Evolutionary conservation across 1,140 invertebrate species (phyloP), one percentile per base, ranked within the genome.

Genomic region (Sesamia nonagrioides): DNA sequence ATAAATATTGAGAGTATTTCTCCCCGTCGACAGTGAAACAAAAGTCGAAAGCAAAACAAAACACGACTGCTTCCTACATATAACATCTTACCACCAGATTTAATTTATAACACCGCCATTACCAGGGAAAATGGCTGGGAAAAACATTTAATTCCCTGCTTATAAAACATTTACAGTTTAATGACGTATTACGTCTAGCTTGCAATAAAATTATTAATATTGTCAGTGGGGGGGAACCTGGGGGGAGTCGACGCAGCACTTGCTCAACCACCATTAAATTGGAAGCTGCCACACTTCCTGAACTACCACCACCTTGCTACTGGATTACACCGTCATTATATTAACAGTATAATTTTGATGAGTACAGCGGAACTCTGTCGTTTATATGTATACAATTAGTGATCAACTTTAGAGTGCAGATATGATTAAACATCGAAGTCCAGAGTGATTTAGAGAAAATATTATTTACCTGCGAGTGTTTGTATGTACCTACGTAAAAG

Each of bases 241-340:
- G 56, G 82, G 83, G 82, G 84, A 81, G 80, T 63, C 85, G 84
- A 92, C 85, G 84, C 84, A 83, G 87, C 88, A 89, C 87, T 93
- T 94, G 91, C 83, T 86, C 91, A 94, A 89, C 91, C 89, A 93
- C 91, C 91, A 92, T 95, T 91, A 95, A 95, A 95, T 94, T 95
- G 92, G 85, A 93, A 89, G 88, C 87, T 90, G 83, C 89, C 89
- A 84, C 87, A 88, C 78, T 88, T 84, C 86, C 90, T 88, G 88
- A 89, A 88, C 89, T 90, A 88, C 89, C 80, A 88, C 89, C 80
- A 83, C 83, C 82, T 89, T 91, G 88, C 86, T 88, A 88, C 87
- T 83, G 84, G 86, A 86, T 85, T 87, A 85, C 78, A 80, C 68
- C 81, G 77, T 81, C 73, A 83, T 69, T 80, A 78, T 81, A 73